phyloP scores from a whole-genome alignment of 2,888 invertebrate genomes.

The Heliconius sara region DNA sequence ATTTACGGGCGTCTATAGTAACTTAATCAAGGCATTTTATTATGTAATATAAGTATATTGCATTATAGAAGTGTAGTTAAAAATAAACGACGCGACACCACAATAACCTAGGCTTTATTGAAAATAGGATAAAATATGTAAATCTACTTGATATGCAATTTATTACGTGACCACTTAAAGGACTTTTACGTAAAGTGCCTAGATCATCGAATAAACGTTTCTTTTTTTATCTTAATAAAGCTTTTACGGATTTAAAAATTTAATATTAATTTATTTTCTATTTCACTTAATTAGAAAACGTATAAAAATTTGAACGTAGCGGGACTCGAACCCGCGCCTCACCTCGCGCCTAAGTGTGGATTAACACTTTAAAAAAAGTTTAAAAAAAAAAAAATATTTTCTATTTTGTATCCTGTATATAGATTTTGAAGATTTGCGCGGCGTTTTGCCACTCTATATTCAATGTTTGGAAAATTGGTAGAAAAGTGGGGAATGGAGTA shows the following conservation, averaged over 20 bases:
- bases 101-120: slow-evolving; percentile 9
- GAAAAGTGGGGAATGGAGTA: too few relatives aligned
- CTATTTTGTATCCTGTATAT: neutral
- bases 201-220: neutral
- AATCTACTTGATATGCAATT: slow-evolving; percentile 17
- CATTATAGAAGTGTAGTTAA: neutral
- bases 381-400: too few relatives aligned
- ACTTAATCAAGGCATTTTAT: too few relatives aligned
- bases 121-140: slow-evolving; percentile 16
- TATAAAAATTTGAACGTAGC: too few relatives aligned
- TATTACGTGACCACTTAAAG: slow-evolving; percentile 19
- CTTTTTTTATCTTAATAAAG: neutral
- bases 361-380: too few relatives aligned
- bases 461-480: too few relatives aligned
- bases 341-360: too few relatives aligned
- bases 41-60: neutral
- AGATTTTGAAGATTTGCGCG: neutral
- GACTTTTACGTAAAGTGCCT: neutral
- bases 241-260: neutral
- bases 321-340: too few relatives aligned
- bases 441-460: too few relatives aligned
- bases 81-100: neutral
- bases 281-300: too few relatives aligned
- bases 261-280: neutral
- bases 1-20: too few relatives aligned